Conservation (phyloP, 1,140 invertebrate species). For the Ylistrum balloti region DNA sequence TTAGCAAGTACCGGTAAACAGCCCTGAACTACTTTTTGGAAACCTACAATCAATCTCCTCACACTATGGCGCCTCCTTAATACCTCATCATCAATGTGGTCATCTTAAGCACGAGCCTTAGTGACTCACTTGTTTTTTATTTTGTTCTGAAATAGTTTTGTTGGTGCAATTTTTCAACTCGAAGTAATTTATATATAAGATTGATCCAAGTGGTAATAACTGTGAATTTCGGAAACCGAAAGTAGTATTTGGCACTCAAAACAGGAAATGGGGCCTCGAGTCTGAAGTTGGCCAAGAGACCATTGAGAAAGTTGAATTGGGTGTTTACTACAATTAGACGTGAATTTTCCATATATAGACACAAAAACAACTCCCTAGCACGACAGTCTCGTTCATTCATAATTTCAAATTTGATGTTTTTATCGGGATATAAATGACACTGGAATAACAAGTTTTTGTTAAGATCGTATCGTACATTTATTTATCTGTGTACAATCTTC, state of each 20-base stretch:
- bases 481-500: too few species aligned
- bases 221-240: constrained; percentile 26
- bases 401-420: not conserved
- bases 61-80: not conserved
- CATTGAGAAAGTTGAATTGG: not conserved
- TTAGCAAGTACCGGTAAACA: too few species aligned
- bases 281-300: constrained; percentile 32
- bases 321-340: constrained; percentile 29
- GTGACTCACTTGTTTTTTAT: not conserved
- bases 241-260: constrained; percentile 34
- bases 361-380: constrained; percentile 4
- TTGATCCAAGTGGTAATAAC: not conserved
- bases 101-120: not conserved
- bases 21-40: too few species aligned
- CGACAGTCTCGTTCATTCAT: constrained; percentile 5
- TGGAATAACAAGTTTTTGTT: not conserved
- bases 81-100: not conserved
- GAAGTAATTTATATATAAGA: not conserved
- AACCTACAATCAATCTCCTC: not conserved
- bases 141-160: not conserved
- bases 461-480: not conserved
- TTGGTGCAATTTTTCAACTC: not conserved
- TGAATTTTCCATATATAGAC: constrained; percentile 26
- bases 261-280: constrained; percentile 4
- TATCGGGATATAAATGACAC: not conserved